phyloP scores from a whole-genome alignment of 2,113 vertebrate genomes.

The Cricetomys ansorgei region DNA sequence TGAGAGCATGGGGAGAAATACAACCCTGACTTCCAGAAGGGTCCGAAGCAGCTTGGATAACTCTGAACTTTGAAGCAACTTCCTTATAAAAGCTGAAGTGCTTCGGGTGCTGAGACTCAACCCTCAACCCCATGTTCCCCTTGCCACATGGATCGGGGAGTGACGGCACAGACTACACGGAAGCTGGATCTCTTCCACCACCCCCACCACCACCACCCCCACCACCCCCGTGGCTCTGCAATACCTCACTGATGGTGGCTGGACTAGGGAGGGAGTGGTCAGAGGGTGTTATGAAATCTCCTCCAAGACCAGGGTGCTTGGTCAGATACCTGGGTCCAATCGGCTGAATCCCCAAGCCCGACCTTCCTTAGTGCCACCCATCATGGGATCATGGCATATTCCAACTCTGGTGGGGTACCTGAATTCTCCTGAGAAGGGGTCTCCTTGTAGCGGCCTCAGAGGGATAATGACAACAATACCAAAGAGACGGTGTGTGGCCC shows the following conservation, averaged over 20 bases:
- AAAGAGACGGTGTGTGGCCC: neutral
- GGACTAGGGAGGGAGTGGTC: too few relatives aligned
- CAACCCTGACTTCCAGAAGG: neutral
- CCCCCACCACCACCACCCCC: neutral
- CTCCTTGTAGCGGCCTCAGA: neutral
- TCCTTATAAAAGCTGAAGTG: fast-evolving
- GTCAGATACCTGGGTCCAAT: neutral
- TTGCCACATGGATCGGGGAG: neutral
- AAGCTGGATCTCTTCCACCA: neutral
- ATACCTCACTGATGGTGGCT: neutral
- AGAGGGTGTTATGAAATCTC: neutral
- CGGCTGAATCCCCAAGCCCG: neutral
- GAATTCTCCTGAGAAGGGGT: neutral
- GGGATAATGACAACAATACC: neutral
- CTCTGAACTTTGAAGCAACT: neutral
- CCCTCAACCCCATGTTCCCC: neutral
- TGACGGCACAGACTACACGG: neutral
- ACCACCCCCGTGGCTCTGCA: neutral
- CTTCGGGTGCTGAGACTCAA: neutral
- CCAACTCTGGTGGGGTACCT: neutral
- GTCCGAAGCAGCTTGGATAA: neutral
- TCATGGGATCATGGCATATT: too few relatives aligned
- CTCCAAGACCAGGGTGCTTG: neutral
- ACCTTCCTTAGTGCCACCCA: neutral
- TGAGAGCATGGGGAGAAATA: neutral